Percentiles rank a stretch among this genome's conserved stretches.
Evolutionary conservation across 1,140 invertebrate species (phyloP).

Genomic region (Mya arenaria): DNA sequence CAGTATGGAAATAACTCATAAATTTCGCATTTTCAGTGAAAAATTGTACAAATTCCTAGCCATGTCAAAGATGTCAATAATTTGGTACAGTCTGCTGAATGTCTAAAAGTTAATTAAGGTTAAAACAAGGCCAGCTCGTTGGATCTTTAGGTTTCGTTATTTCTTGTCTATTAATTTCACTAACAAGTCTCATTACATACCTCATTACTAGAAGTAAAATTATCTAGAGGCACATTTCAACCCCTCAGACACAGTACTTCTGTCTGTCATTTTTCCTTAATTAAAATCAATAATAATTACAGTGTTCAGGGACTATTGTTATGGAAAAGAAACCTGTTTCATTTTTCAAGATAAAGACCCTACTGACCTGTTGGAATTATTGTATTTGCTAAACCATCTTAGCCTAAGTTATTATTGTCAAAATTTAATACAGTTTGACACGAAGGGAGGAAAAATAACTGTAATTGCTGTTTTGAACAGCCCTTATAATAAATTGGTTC

Average conservation of each 20-base stretch:
- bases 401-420: too few species aligned
- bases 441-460: conserved; percentile 28
- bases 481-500: not conserved
- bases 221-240: too few species aligned
- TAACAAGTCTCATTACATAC: conserved; percentile 42
- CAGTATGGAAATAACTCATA: conserved; percentile 10
- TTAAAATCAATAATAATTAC: conserved; percentile 56
- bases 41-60: too few species aligned
- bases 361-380: conserved; percentile 41
- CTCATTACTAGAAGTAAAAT: conserved; percentile 40
- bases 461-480: conserved; percentile 25
- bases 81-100: conserved; percentile 21
- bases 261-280: conserved; percentile 45
- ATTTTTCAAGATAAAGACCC: conserved; percentile 35
- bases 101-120: conserved; percentile 14
- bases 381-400: too few species aligned
- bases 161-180: conserved; percentile 30
- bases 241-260: too few species aligned
- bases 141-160: not conserved
- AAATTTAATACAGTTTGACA: too few species aligned
- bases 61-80: conserved; percentile 24
- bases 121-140: not conserved
- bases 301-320: conserved; percentile 45
- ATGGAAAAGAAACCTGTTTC: conserved; percentile 16
- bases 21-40: too few species aligned